Conservation (phyloP, 2,113 vertebrate species). For the Ellobius talpinus region DNA sequence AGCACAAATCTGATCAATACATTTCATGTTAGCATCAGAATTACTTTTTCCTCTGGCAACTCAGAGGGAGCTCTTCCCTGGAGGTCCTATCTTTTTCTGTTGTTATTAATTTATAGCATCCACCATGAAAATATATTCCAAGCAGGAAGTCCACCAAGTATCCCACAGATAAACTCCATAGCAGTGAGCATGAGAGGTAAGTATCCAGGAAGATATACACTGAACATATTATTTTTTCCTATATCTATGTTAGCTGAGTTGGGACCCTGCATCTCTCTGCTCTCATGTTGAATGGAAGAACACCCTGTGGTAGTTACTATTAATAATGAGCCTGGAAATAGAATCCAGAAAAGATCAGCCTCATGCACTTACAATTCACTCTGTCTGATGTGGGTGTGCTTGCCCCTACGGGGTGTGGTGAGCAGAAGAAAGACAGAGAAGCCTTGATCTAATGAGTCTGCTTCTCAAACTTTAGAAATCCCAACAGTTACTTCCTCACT, state of each 20-base stretch:
- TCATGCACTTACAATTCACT: background rate
- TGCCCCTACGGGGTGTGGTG: background rate
- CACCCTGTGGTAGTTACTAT: background rate
- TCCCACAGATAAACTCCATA: background rate
- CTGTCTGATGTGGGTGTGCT: background rate
- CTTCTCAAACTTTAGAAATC: slow-evolving; percentile 45
- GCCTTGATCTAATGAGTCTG: slow-evolving; percentile 27
- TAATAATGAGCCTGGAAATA: slow-evolving; percentile 44
- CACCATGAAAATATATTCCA: slow-evolving; percentile 32
- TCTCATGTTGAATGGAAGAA: background rate
- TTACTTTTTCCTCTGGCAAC: background rate
- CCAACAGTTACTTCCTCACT: background rate
- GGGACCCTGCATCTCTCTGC: background rate
- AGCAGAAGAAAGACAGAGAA: background rate
- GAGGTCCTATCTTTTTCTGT: background rate
- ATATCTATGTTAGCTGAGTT: background rate
- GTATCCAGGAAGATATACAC: background rate
- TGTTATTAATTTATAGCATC: background rate
- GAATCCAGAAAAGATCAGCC: background rate
- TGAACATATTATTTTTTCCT: background rate
- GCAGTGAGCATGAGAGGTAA: background rate
- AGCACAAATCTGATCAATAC: background rate
- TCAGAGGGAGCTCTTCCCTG: background rate
- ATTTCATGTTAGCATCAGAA: background rate
- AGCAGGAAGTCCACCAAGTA: background rate